Evolutionary conservation across 2,888 invertebrate genomes (phyloP).

Genomic region (Cerastoderma edule): DNA sequence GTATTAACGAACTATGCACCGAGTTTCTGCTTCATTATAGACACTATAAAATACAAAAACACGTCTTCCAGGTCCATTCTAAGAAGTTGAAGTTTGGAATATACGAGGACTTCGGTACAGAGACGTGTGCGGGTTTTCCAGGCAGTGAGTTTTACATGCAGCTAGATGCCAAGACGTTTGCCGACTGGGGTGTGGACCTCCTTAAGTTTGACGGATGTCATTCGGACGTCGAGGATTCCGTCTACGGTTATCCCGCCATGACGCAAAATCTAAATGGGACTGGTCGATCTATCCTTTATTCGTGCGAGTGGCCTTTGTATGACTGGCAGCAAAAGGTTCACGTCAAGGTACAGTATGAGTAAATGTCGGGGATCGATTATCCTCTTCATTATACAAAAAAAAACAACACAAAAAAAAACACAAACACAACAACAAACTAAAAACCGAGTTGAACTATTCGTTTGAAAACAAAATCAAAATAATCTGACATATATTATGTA

Average conservation of each 20-base stretch:
- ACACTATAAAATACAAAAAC: not conserved
- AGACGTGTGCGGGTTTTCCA: conserved; percentile 98
- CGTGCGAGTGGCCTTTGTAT: conserved; percentile 99
- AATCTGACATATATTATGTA: no score
- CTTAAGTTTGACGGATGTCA: conserved; percentile 99
- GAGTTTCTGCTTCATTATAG: not conserved
- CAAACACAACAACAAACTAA: no score
- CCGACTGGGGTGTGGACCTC: conserved; percentile 97
- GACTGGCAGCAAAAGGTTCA: conserved; percentile 25
- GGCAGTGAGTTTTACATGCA: conserved; percentile 94
- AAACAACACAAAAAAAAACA: no score
- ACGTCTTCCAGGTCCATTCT: conserved; percentile 65
- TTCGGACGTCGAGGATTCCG: conserved; percentile 88
- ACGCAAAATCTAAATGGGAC: conserved; percentile 94
- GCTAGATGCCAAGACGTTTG: conserved; percentile 95
- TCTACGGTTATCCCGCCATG: conserved; percentile 93
- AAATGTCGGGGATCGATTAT: no score
- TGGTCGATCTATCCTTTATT: conserved; percentile 96
- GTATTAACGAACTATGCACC: not conserved
- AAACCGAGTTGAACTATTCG: no score
- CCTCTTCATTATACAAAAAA: no score
- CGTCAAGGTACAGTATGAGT: no score
- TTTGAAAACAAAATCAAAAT: no score
- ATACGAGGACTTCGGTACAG: conserved; percentile 98
- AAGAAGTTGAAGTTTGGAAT: conserved; percentile 96